A percentile compares a stretch with the other conserved stretches of the same genome.
phyloP scores from a whole-genome alignment of 2,113 vertebrate genomes.

The Proteles cristata region DNA sequence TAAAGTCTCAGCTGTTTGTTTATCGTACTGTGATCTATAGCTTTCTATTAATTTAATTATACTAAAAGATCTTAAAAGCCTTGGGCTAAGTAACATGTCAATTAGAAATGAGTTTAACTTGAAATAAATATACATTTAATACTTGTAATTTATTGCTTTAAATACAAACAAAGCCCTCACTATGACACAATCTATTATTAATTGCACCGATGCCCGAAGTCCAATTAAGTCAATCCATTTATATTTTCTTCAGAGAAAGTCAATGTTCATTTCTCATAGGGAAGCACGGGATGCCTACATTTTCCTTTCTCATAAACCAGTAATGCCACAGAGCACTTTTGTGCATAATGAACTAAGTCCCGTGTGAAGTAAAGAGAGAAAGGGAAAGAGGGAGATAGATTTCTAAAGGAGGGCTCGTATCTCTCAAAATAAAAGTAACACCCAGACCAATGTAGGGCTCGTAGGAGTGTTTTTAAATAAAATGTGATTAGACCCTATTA shows the following conservation, averaged over 20 bases:
- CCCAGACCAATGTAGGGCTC: conserved; percentile 43
- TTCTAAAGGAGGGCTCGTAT: neutral
- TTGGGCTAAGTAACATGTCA: conserved; percentile 96
- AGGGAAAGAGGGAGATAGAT: neutral
- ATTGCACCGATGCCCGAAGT: conserved; percentile 91
- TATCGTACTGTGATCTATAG: conserved; percentile 97
- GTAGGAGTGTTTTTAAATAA: conserved; percentile 53
- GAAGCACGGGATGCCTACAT: conserved; percentile 79
- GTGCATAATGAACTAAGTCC: conserved; percentile 74
- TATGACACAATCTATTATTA: conserved; percentile 97
- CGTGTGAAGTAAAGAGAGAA: neutral
- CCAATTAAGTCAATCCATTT: conserved; percentile 95
- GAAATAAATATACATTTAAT: conserved; percentile 98
- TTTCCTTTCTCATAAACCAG: conserved; percentile 74
- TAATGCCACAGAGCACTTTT: conserved; percentile 81
- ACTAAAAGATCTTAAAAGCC: conserved; percentile 98
- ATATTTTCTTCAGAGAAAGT: conserved; percentile 92
- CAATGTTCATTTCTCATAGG: conserved; percentile 93
- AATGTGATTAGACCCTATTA: neutral
- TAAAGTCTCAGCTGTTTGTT: conserved; percentile 94
- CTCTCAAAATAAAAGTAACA: conserved; percentile 45
- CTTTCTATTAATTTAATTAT: conserved; percentile 98
- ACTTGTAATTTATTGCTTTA: conserved; percentile 95
- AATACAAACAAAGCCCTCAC: conserved; percentile 91
- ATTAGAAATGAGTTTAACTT: conserved; percentile 98